Base-by-base conservation (phyloP, 2,888 invertebrate species). In the Mechanitis mazaeus region DNA sequence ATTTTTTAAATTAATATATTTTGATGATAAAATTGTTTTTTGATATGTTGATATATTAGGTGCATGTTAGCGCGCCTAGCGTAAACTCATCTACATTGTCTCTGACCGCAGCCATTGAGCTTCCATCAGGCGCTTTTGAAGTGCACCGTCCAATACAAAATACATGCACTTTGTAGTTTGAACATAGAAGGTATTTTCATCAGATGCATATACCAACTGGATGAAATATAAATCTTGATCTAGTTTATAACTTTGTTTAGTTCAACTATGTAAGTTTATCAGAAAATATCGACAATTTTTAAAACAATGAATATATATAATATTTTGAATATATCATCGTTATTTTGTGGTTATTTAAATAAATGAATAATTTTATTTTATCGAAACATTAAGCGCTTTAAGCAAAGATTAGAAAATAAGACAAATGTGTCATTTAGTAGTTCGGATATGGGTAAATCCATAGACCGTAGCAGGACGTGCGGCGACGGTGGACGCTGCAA, bases 61-160 rank as follows among this genome's bases (percentile, higher is more conserved):
- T 60, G 61, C 63, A 61, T 65, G 61, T 67, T 68, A 68, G 60
- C 55, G 65, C 64, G 68, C 69, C 68, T 69, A 65, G 65, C 67
- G 67, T 68, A 66, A 70, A 68, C 66, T 68, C 68, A 64, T 66
- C 69, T 68, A 66, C 68, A 68, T 68, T 63, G 68, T 64, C 66
- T 65, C 63, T 64, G 64, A 67, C 71, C 69, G 67, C 69, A 67
- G 61, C 66, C 68, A 65, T 68, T 71, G 68, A 69, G 69, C 64
- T 61, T 64, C 60, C 64, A 65, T 65, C 67, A 68, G 68, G 67
- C 65, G 68, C 68, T 67, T 68, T 69, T 65, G 62, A 69, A 63
- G 54, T 64, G 60, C 64, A 65, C 46, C 57, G 54, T 63, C 35
- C 57, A n/a, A 54, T 56, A 57, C 57, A 61, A 57, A 61, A 60